Evolutionary conservation across 1,140 invertebrate species (phyloP), one percentile per base, ranked within the genome.

Genomic region (Chionoecetes opilio): DNA sequence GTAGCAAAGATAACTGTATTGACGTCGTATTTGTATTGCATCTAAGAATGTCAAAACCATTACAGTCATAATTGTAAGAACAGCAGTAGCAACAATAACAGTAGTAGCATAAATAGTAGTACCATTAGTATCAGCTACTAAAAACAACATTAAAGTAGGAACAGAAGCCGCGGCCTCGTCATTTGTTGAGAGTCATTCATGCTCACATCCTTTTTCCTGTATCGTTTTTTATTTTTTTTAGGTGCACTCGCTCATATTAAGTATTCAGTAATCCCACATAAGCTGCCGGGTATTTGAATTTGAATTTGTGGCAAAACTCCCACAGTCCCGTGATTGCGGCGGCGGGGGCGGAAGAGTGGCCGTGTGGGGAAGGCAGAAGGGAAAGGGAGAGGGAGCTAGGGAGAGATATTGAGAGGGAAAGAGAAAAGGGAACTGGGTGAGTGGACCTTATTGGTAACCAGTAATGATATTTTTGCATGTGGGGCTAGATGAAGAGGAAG

Each of bases 401-500:
- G 31, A 53, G 89, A 32, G 37, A 63, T 17, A 0, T 8, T 1
- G 26, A 29, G n/a, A 92, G 31, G 17, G 82, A 63, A 82, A 86
- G 92, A 17, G 38, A 63, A 21, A n/a, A 31, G 31, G 46, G 90
- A 29, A 91, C 26, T n/a, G 34, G n/a, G 37, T n/a, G 82, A 82
- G 63, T 82, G 63, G 91, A 92, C 91, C 82, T 82, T 84, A 92
- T 41, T 92, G 91, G 82, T 84, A 41, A 82, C 75, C 91, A 34
- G 75, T 92, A 92, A 92, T 92, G 91, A 92, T 92, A 92, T 92
- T 92, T 92, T 84, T 92, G 82, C 91, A 92, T 92, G 91, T 91
- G 90, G 53, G 90, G 37, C n/a, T 34, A 26, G 34, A n/a, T 82
- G 86, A 31, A 37, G 11, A 86, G 82, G 46, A 86, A 94, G 86